These are phyloP conservation scores for Eonycteris spelaea DNA, from an alignment of 2,113 vertebrate genomes.

Conservation along the genomic window DNA sequence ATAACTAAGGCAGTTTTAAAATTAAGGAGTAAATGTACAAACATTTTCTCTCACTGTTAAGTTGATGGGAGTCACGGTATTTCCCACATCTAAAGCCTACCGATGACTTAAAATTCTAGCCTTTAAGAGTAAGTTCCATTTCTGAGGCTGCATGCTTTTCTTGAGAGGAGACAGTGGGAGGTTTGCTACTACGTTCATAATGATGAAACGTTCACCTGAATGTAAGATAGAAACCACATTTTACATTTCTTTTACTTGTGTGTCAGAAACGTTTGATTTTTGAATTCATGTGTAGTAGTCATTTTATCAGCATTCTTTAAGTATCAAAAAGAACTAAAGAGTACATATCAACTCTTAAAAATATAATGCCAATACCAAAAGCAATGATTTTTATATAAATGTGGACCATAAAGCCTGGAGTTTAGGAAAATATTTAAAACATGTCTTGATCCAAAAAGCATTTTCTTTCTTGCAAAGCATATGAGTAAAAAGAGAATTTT, in stretches of 20 bases:
- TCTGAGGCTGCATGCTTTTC: not conserved
- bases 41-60: not conserved
- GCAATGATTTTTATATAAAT: constrained; percentile 67
- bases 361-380: constrained; percentile 8
- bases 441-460: constrained; percentile 66
- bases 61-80: not conserved
- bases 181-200: not conserved
- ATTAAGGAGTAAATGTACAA: not conserved
- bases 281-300: not conserved
- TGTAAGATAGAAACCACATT: not conserved
- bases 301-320: constrained; percentile 27
- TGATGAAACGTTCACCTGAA: not conserved
- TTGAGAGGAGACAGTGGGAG: not conserved
- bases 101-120: not conserved
- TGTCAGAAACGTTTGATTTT: not conserved
- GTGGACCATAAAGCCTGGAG: constrained; percentile 46
- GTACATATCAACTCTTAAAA: constrained; percentile 19
- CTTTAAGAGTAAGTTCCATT: not conserved
- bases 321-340: not conserved
- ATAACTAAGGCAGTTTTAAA: constrained; percentile 2
- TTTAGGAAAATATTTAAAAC: constrained; percentile 65
- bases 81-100: not conserved
- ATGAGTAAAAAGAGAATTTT: constrained; percentile 65
- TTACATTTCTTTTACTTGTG: not conserved
- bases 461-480: constrained; percentile 61